Evolutionary conservation across 1,140 invertebrate species (phyloP).

Genomic region (Aphelinus atriplicis): DNA sequence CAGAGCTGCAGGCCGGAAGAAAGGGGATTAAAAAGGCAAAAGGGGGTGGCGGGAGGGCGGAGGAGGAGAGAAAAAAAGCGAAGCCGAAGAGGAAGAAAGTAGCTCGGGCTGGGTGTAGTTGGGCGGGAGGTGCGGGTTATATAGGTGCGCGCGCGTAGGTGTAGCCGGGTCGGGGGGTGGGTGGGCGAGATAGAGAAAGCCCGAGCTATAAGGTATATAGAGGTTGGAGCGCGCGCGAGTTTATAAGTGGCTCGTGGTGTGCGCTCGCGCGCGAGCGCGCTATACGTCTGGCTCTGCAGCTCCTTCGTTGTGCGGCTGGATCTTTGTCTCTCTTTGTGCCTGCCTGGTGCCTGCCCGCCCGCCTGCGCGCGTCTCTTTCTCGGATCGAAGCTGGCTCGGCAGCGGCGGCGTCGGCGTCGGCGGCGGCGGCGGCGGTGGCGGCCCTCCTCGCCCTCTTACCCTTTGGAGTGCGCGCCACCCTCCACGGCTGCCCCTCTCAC

Average conservation of each 20-base stretch:
- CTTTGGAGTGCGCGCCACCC: constrained; percentile 44
- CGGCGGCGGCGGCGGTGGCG: too few species aligned
- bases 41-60: not conserved
- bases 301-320: constrained; percentile 54
- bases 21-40: not conserved
- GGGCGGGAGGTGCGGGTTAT: too few species aligned
- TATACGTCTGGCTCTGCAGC: constrained; percentile 42
- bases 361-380: constrained; percentile 47
- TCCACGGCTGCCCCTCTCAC: constrained; percentile 21
- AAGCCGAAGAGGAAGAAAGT: constrained; percentile 18
- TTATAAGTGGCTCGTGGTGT: constrained; percentile 46
- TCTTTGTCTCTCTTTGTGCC: constrained; percentile 47
- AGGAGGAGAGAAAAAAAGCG: not conserved
- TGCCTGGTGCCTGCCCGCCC: too few species aligned
- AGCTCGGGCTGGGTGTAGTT: too few species aligned
- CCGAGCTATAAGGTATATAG: not conserved
- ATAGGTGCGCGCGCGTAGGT: too few species aligned
- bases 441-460: constrained; percentile 32
- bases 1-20: not conserved
- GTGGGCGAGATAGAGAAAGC: constrained; percentile 39
- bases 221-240: constrained; percentile 44
- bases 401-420: too few species aligned
- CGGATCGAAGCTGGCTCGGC: constrained; percentile 44
- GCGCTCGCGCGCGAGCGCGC: constrained; percentile 50
- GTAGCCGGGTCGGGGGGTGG: too few species aligned